These are phyloP conservation scores for Oxyscelio sp. DNA, from an alignment of 2,888 invertebrate species.

Conservation along the genomic window DNA sequence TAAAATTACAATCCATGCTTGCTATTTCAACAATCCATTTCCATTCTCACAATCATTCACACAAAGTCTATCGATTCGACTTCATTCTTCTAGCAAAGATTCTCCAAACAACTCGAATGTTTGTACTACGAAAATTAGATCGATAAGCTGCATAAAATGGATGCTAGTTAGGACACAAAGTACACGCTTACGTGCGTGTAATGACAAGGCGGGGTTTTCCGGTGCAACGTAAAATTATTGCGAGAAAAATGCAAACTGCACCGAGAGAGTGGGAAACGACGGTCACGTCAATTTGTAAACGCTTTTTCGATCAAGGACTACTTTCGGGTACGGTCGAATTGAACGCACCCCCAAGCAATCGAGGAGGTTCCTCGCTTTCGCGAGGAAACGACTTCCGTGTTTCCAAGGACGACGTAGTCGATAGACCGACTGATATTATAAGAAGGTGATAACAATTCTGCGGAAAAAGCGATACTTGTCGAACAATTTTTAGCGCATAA, in stretches of 20 bases:
- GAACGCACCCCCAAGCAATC: too few relatives aligned
- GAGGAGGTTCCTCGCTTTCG: too few relatives aligned
- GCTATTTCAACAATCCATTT: too few relatives aligned
- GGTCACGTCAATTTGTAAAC: conserved; percentile 35
- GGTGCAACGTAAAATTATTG: conserved; percentile 84
- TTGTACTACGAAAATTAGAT: too few relatives aligned
- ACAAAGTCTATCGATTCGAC: too few relatives aligned
- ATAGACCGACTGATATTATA: conserved; percentile 5
- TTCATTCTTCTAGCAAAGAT: too few relatives aligned
- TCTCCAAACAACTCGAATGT: too few relatives aligned
- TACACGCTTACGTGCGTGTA: conserved; percentile 86
- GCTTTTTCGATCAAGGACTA: neutral
- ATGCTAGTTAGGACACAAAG: conserved; percentile 52
- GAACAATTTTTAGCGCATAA: too few relatives aligned
- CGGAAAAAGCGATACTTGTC: too few relatives aligned
- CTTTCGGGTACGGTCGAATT: neutral
- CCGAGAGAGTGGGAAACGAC: conserved; percentile 55
- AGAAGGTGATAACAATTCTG: conserved; percentile 31
- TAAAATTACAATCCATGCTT: too few relatives aligned
- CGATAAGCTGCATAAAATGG: conserved; percentile 59
- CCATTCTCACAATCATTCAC: too few relatives aligned
- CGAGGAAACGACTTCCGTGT: neutral
- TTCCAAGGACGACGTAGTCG: neutral
- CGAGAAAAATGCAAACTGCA: conserved; percentile 85
- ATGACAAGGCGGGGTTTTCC: conserved; percentile 84